Base-by-base conservation (phyloP, 2,113 vertebrate species). In the Hystrix cristata region DNA sequence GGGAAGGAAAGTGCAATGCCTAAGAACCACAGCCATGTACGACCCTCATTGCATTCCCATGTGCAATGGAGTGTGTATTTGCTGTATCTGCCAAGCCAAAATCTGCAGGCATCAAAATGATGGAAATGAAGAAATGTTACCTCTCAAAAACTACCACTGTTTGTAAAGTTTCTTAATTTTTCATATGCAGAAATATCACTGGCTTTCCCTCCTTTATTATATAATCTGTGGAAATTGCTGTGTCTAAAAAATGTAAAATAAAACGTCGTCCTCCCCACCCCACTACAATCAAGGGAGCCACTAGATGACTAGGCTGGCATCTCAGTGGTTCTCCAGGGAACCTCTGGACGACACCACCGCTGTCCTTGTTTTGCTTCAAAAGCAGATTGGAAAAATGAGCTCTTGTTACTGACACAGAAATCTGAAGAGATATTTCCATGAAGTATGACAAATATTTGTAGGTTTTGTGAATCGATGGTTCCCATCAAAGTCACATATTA, bases 81-180 rank as follows among this genome's bases (percentile, higher is more conserved):
- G 74, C 46, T 93, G 13, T 3, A 38, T n/a, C 81, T 53, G 43
- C 60, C 57, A 62, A 29, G 71, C 67, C 95, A 96, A 92, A 60
- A 71, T 71, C 89, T 91, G 79, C 89, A 96, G 83, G 38, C 80
- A 80, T 83, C 86, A 80, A 53, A 74, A 83, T 60, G 89, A 95
- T 87, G 29, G 57, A 94, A 90, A 92, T 51, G 25, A 76, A 55
- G 46, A 87, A 69, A 93, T 87, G 81, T 90, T 59, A 87, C 62
- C 72, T 59, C 93, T 94, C 84, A 62, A 71, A 94, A 94, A 92
- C 38, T 64, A 57, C 43, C 12, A 48, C n/a, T 62, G 29, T 91
- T 94, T 38, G 82, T 62, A 87, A 78, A 94, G 92, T 89, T 90
- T 95, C 79, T 82, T 91, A 85, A 92, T 93, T 95, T 31, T 95